A percentile compares a stretch with the other conserved stretches of the same genome.
These are phyloP conservation scores for Neosalanx taihuensis DNA, from an alignment of 2,797 vertebrate species.

Conservation along the genomic window DNA sequence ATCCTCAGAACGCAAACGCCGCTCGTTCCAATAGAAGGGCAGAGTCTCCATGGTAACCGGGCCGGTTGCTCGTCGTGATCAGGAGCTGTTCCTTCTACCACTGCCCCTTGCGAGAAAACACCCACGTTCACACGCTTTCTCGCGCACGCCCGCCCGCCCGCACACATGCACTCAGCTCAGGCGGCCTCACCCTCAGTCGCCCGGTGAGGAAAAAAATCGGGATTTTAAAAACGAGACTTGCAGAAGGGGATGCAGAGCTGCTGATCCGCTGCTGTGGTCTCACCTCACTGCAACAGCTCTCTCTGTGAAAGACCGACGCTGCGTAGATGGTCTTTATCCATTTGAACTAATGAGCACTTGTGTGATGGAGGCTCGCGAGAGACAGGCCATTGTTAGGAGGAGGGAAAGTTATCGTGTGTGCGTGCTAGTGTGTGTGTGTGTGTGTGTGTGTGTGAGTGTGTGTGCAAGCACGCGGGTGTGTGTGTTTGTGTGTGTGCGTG, in stretches of 20 bases:
- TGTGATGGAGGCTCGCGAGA: background rate
- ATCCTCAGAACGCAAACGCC: conserved; percentile 19
- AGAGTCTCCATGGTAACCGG: conserved; percentile 67
- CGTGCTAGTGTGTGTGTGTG: background rate
- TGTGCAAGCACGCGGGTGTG: conserved; percentile 11
- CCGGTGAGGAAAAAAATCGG: conserved; percentile 67
- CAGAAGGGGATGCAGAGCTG: background rate
- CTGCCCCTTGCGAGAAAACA: background rate
- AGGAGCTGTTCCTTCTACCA: conserved; percentile 51
- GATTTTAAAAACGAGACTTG: conserved; percentile 20
- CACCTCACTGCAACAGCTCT: background rate
- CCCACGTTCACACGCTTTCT: no score
- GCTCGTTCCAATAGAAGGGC: conserved; percentile 47
- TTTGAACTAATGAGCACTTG: conserved; percentile 26
- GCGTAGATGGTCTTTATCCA: conserved; percentile 3
- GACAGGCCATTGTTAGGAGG: background rate
- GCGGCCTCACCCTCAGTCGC: conserved; percentile 61
- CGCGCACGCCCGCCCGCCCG: conserved; percentile 38
- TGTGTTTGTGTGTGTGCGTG: conserved; percentile 32
- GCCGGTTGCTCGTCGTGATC: conserved; percentile 43
- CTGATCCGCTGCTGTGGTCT: background rate
- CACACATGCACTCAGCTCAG: conserved; percentile 63
- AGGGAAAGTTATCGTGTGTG: background rate
- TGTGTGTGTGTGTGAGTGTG: conserved; percentile 1
- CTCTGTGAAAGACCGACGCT: background rate